A percentile compares a stretch with the other conserved stretches of the same genome.
These are phyloP conservation scores for Poeciliopsis turrubarensis DNA, from an alignment of 2,113 vertebrate genomes.

Conservation along the genomic window DNA sequence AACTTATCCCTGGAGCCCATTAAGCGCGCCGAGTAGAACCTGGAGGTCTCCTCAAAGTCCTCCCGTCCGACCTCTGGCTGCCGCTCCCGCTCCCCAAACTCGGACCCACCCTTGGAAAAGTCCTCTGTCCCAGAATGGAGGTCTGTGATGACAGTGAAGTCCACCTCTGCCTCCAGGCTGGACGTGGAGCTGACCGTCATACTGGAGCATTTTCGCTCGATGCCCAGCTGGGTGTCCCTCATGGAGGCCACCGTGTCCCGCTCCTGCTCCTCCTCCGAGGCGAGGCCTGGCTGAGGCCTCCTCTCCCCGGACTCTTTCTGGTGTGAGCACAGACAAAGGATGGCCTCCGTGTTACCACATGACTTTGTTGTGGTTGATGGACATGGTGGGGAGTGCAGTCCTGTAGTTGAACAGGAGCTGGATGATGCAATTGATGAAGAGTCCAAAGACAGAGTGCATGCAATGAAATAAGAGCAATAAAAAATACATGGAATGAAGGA, in stretches of 20 bases:
- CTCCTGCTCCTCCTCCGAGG: conserved; percentile 89
- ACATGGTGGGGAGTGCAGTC: not conserved
- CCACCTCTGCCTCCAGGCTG: conserved; percentile 93
- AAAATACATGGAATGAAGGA: not conserved
- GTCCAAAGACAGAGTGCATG: conserved; percentile 12
- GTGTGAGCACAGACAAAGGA: conserved; percentile 56
- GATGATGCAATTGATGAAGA: not conserved
- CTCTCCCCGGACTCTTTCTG: conserved; percentile 76
- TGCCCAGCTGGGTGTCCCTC: conserved; percentile 91
- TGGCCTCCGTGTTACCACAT: conserved; percentile 13
- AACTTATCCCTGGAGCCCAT: conserved; percentile 75
- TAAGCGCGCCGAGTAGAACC: conserved; percentile 74
- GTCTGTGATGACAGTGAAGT: conserved; percentile 92
- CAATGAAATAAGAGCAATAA: not conserved
- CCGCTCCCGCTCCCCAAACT: conserved; percentile 79
- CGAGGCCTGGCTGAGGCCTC: conserved; percentile 52
- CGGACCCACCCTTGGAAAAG: conserved; percentile 83
- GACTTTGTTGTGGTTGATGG: not conserved
- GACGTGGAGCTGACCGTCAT: conserved; percentile 96
- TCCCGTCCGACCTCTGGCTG: conserved; percentile 87
- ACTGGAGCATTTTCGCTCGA: conserved; percentile 95
- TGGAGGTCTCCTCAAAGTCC: conserved; percentile 79
- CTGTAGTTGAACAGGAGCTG: not conserved
- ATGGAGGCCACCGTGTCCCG: conserved; percentile 83
- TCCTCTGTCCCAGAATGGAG: conserved; percentile 88